These are phyloP conservation scores for Isoperla grammatica DNA, from an alignment of 2,888 invertebrate species.

Conservation along the genomic window DNA sequence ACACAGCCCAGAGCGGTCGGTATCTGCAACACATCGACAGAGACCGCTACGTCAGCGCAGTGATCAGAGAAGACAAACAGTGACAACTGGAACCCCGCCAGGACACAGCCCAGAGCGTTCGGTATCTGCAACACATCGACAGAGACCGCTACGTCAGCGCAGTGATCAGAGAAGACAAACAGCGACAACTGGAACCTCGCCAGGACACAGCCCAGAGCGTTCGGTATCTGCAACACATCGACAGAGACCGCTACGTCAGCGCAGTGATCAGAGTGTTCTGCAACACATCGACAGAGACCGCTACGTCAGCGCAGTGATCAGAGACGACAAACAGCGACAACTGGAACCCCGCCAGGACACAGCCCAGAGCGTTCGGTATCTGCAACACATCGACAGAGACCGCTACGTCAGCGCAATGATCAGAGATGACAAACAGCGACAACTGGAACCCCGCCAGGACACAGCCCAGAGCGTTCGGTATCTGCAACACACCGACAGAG, in stretches of 20 bases:
- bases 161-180: conserved; percentile 70
- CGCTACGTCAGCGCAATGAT: neutral
- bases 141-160: too few species aligned
- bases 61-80: conserved; percentile 72
- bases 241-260: too few species aligned
- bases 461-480: neutral
- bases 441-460: neutral
- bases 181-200: conserved; percentile 67
- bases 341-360: conserved; percentile 66
- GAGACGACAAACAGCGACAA: conserved; percentile 68
- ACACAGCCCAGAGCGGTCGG: neutral
- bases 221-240: conserved; percentile 71
- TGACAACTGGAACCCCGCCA: conserved; percentile 68
- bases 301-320: neutral
- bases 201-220: conserved; percentile 69
- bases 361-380: conserved; percentile 76
- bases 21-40: too few species aligned
- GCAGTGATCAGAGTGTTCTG: too few species aligned
- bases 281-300: conserved; percentile 37
- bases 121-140: conserved; percentile 70
- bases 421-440: neutral
- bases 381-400: conserved; percentile 43
- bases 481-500: too few species aligned
- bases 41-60: too few species aligned
- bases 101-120: conserved; percentile 69